phyloP scores from a whole-genome alignment of 2,113 vertebrate genomes.

The Corythornis madagascariensis region DNA sequence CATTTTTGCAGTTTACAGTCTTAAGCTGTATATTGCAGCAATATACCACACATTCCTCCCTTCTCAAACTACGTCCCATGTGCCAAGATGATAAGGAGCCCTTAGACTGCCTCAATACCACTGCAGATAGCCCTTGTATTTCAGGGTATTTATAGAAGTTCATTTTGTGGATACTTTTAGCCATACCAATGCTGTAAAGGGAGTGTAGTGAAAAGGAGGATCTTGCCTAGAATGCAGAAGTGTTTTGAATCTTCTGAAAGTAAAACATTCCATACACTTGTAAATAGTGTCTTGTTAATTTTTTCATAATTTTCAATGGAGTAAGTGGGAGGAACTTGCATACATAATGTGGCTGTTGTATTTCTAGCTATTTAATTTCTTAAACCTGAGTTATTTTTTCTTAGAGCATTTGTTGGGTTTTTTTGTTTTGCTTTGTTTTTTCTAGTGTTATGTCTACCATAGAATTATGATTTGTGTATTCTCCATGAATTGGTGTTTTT shows the following conservation, averaged over 20 bases:
- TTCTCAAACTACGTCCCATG: neutral
- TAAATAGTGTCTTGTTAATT: neutral
- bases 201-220: neutral
- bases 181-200: neutral
- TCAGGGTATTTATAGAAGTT: neutral
- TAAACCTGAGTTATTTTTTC: neutral
- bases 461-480: neutral
- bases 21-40: neutral
- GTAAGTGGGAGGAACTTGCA: neutral
- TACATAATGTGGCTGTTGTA: neutral
- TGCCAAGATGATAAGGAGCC: neutral
- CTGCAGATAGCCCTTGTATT: neutral
- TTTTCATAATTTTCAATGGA: neutral
- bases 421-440: neutral
- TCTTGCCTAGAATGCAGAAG: neutral
- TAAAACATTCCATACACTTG: neutral
- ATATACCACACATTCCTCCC: fast-evolving
- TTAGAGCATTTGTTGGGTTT: neutral
- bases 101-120: neutral
- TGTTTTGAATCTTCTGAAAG: neutral
- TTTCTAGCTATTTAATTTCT: neutral
- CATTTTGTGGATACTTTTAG: neutral
- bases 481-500: neutral
- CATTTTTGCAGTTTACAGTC: neutral
- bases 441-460: neutral